Base-by-base conservation (phyloP, 2,113 vertebrate species). In the Seriola aureovittata region DNA sequence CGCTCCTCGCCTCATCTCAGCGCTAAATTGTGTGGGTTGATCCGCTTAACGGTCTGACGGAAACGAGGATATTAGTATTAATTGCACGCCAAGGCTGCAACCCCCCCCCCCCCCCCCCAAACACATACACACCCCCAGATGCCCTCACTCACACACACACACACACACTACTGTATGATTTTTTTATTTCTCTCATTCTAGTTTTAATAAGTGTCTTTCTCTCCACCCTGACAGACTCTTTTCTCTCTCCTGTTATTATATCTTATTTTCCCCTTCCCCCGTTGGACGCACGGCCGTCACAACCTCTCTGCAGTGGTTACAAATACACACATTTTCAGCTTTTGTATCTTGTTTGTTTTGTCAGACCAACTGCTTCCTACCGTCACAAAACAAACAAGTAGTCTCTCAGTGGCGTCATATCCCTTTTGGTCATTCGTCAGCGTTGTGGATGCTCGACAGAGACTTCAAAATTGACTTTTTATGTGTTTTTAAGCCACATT, bases 11-110 rank as follows among this genome's bases (percentile, higher is more conserved):
- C 75, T 87, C 80, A 75, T 87, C 80, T 78, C 68, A 4, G 75
- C 59, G 52, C 71, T 87, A 84, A 90, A 91, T 87, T 71, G 86
- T 84, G 82, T 84, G 82, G 89, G 89, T 73, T 87, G 89, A 88
- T 82, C 91, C 52, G 75, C 82, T 91, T 89, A 87, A 84, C 76
- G 75, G 81, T 82, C 80, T 70, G 75, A 81, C 19, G 29, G 82
- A 74, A 78, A 81, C n/a, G 4, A n/a, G 12, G 58, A 88, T 88
- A 89, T 88, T 85, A 67, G 76, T 88, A 90, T 91, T 90, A 84
- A 85, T 87, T 87, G 66, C 75, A 62, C 34, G 46, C 36, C 74
- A 63, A 80, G 68, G 58, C 23, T 32, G 48, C 29, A n/a, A 19
- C n/a, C n/a, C n/a, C n/a, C n/a, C n/a, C n/a, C 57, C 21, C 11